These are phyloP conservation scores for Lasioglossum marginatum DNA, from an alignment of 2,888 invertebrate species.

Conservation along the genomic window DNA sequence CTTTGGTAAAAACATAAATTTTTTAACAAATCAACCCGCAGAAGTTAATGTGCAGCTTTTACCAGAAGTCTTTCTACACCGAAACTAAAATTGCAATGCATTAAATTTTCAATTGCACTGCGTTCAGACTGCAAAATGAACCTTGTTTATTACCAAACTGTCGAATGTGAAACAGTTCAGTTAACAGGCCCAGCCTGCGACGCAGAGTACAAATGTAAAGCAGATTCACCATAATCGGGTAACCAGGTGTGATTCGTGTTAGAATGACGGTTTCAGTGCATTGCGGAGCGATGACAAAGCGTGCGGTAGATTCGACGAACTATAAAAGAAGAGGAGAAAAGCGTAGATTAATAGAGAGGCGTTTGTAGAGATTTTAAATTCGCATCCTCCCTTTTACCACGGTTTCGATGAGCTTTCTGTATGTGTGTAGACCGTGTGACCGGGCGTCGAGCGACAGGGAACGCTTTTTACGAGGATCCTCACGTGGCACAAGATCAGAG, in stretches of 20 bases:
- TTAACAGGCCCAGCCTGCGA: neutral
- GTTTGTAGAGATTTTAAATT: conserved; percentile 37
- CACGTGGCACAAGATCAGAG: conserved; percentile 48
- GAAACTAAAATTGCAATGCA: neutral
- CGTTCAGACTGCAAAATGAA: neutral
- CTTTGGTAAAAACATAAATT: neutral
- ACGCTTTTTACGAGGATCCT: conserved; percentile 21
- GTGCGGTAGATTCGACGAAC: neutral
- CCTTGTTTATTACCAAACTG: neutral
- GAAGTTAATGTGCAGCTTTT: neutral
- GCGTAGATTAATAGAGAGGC: conserved; percentile 19
- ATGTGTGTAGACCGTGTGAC: conserved; percentile 13
- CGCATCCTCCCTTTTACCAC: conserved; percentile 41
- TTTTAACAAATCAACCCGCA: neutral
- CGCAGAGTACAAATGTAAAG: neutral
- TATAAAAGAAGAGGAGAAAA: neutral
- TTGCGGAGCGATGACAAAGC: conserved; percentile 5
- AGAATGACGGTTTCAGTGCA: conserved; percentile 14
- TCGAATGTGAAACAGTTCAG: neutral
- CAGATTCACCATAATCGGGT: neutral
- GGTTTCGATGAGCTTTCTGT: conserved; percentile 34
- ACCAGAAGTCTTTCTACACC: neutral
- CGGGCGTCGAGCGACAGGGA: neutral
- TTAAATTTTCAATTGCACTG: neutral
- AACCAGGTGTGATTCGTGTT: neutral